phyloP scores from a whole-genome alignment of 2,113 vertebrate genomes.

The Gila orcuttii region DNA sequence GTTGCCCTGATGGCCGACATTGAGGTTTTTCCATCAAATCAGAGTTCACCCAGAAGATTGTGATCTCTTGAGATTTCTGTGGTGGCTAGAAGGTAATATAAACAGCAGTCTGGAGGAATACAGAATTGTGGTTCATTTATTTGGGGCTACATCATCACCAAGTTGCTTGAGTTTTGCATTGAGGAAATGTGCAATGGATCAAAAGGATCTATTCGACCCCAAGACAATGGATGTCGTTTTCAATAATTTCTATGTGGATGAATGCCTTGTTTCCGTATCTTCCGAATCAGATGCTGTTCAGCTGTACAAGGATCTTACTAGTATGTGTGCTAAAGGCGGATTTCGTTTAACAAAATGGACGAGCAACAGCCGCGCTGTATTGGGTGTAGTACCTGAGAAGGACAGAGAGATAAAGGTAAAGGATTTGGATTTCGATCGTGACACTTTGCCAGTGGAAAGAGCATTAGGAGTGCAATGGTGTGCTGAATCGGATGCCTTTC shows the following conservation, averaged over 20 bases:
- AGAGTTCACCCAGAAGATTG: too few species aligned
- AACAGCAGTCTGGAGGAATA: too few species aligned
- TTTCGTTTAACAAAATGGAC: conserved; percentile 32
- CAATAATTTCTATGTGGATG: conserved; percentile 16
- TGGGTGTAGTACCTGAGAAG: not conserved
- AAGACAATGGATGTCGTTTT: not conserved
- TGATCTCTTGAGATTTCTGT: too few species aligned
- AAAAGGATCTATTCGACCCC: too few species aligned
- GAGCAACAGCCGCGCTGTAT: not conserved
- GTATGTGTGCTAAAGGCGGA: not conserved
- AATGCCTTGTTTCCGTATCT: not conserved
- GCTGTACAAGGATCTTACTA: conserved; percentile 1
- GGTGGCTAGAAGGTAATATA: too few species aligned
- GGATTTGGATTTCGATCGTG: not conserved
- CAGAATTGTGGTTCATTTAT: too few species aligned
- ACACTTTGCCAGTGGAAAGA: not conserved
- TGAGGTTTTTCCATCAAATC: too few species aligned
- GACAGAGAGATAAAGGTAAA: not conserved
- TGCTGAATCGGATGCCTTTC: not conserved
- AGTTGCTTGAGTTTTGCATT: too few species aligned
- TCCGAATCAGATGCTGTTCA: not conserved
- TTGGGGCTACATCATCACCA: too few species aligned
- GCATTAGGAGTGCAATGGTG: conserved; percentile 30
- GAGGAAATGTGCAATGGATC: too few species aligned
- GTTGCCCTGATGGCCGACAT: too few species aligned